These are phyloP conservation scores for Dasypogon diadema DNA, from an alignment of 2,888 invertebrate species.

Conservation along the genomic window DNA sequence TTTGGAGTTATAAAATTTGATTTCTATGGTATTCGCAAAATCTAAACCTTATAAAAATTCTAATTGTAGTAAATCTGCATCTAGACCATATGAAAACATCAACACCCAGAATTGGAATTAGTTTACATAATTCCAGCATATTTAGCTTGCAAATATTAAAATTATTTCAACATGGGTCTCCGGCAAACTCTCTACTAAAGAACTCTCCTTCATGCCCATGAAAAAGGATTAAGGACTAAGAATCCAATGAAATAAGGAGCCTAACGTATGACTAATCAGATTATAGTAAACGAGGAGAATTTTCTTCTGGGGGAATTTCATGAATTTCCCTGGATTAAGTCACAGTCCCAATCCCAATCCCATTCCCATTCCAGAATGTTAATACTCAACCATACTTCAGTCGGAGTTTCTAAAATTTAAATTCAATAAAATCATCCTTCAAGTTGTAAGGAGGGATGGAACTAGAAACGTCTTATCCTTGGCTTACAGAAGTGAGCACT, in stretches of 20 bases:
- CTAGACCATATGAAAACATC: constrained; percentile 18
- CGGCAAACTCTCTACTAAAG: background rate
- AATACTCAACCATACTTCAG: constrained; percentile 10
- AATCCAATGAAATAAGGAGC: constrained; percentile 41
- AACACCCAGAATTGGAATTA: background rate
- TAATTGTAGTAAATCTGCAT: background rate
- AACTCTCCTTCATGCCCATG: background rate
- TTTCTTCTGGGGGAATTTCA: constrained; percentile 11
- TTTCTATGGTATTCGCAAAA: no score
- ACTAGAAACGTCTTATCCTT: constrained; percentile 20
- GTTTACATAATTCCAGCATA: background rate
- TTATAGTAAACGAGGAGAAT: constrained; percentile 24
- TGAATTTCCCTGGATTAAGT: constrained; percentile 1
- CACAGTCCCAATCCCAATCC: background rate
- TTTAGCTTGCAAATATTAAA: constrained; percentile 21
- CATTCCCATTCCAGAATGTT: no score
- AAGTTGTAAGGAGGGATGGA: background rate
- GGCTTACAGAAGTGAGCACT: constrained; percentile 46
- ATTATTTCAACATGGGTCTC: background rate
- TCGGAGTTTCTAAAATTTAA: constrained; percentile 14
- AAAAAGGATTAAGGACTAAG: constrained; percentile 31
- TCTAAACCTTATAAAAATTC: constrained; percentile 9
- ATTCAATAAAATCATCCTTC: constrained; percentile 38
- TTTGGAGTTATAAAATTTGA: no score
- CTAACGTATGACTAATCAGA: constrained; percentile 43